Conservation (phyloP, 2,888 invertebrate genomes). For the Azorinus chamasolen region DNA sequence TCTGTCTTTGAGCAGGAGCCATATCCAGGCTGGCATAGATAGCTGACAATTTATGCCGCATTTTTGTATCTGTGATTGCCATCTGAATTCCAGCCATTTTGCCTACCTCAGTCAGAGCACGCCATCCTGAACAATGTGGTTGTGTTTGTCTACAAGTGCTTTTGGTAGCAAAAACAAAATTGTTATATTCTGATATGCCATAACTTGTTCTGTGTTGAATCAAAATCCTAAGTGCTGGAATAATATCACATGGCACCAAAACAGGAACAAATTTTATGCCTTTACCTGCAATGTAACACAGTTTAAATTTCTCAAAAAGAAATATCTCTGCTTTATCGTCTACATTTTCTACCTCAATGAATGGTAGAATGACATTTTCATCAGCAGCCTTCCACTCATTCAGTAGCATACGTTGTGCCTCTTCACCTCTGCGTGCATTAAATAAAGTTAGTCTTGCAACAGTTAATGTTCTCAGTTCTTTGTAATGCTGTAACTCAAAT, state of each 20-base stretch:
- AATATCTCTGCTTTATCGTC: not conserved
- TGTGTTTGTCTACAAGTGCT: not conserved
- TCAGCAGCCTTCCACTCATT: constrained; percentile 4
- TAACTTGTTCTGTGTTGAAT: constrained; percentile 1
- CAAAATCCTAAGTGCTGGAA: not conserved
- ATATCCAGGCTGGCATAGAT: constrained; percentile 21
- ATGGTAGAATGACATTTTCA: not conserved
- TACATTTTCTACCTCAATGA: not conserved
- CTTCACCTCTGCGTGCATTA: constrained; percentile 7
- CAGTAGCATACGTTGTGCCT: not conserved
- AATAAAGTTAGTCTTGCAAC: constrained; percentile 2
- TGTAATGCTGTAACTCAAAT: not conserved
- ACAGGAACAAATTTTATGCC: constrained; percentile 12
- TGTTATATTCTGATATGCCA: constrained; percentile 8
- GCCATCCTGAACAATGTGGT: constrained; percentile 19
- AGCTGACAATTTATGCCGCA: constrained; percentile 17
- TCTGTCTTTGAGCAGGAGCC: constrained; percentile 23
- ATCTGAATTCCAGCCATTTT: not conserved
- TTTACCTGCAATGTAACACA: constrained; percentile 2
- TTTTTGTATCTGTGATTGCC: constrained; percentile 16
- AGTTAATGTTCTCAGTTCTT: constrained; percentile 3
- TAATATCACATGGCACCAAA: not conserved
- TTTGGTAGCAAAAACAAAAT: constrained; percentile 16
- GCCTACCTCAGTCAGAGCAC: constrained; percentile 11
- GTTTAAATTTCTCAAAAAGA: not conserved